Evolutionary conservation across 2,113 vertebrate species (phyloP).

Genomic region (Clarias batrachus): DNA sequence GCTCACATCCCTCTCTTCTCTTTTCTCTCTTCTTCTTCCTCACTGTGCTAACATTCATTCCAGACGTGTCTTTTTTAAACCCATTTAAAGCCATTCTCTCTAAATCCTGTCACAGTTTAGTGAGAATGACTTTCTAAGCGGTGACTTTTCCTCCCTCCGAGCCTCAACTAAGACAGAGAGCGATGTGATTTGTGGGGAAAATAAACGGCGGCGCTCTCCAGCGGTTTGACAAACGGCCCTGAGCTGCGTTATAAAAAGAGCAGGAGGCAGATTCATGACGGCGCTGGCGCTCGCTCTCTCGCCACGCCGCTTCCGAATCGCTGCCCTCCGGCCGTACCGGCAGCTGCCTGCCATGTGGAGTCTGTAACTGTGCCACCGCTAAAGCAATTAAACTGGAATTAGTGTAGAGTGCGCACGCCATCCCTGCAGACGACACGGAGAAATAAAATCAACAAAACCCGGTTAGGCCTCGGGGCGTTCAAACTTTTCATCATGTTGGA

Average conservation of each 20-base stretch:
- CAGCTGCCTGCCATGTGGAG: conserved; percentile 47
- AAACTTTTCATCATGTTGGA: conserved; percentile 8
- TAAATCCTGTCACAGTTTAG: conserved; percentile 6
- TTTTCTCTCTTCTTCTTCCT: conserved; percentile 17
- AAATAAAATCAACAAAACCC: conserved; percentile 19
- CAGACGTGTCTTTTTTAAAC: conserved; percentile 4
- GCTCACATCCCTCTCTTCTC: neutral
- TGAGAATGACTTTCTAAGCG: conserved; percentile 5
- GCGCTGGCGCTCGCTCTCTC: conserved; percentile 36
- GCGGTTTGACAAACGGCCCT: conserved; percentile 60
- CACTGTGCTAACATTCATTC: conserved; percentile 2
- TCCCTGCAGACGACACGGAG: conserved; percentile 24
- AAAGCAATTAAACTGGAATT: conserved; percentile 64
- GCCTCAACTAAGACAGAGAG: conserved; percentile 20
- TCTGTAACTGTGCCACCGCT: conserved; percentile 54
- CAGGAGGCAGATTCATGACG: conserved; percentile 54
- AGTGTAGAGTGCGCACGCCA: conserved; percentile 46
- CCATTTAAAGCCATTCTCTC: neutral
- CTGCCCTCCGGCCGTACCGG: conserved; percentile 46
- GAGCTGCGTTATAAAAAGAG: conserved; percentile 50
- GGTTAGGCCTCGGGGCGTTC: neutral
- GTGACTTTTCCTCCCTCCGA: neutral
- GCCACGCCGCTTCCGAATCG: conserved; percentile 47
- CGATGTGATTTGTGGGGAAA: conserved; percentile 6
- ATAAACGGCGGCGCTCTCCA: conserved; percentile 34